Base-by-base conservation (phyloP, 2,888 invertebrate genomes). In the Monoplex corrugatus region DNA sequence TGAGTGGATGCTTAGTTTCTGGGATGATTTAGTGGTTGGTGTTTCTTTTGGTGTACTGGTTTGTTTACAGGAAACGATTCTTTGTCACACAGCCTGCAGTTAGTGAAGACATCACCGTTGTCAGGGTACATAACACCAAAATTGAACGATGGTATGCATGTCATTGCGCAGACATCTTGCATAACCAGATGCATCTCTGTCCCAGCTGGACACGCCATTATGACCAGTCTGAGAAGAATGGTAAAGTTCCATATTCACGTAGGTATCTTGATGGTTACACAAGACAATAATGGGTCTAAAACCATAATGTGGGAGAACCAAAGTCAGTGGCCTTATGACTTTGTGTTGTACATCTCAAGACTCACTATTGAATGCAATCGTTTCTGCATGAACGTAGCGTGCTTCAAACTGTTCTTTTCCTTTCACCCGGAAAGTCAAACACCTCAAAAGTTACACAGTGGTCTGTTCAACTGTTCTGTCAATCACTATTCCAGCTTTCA, bases 341-440 rank as follows among this genome's bases (percentile, higher is more conserved):
- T n/a, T n/a, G n/a, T n/a, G n/a, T n/a, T n/a, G n/a, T 68, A n/a
- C 28, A 2, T 10, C n/a, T 68, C 68, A 68, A 10, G 6, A 0
- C 0, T 68, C 2, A n/a, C 28, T 68, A 0, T 2, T 68, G n/a
- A n/a, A n/a, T 23, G 1, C 13, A 19, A 8, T 43, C 63, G 75
- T 75, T 50, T 23, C 23, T 44, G 32, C 45, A 19, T 28, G 28
- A 50, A 40, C 35, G 13, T n/a, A n/a, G 13, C 16, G 38, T 63
- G 57, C 32, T 63, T 63, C n/a, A 40, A 28, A 8, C 32, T 86
- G 19, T 50, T 57, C 85, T 85, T 44, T 85, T 13, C 45, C 85
- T 35, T 38, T 35, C 32, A 57, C 32, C 83, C 83, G 16, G n/a
- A 6, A 57, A 63, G 32, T 32, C 19, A 28, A 50, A 40, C 28